phyloP scores from a whole-genome alignment of 2,797 vertebrate genomes.

The Micromesistius poutassou region DNA sequence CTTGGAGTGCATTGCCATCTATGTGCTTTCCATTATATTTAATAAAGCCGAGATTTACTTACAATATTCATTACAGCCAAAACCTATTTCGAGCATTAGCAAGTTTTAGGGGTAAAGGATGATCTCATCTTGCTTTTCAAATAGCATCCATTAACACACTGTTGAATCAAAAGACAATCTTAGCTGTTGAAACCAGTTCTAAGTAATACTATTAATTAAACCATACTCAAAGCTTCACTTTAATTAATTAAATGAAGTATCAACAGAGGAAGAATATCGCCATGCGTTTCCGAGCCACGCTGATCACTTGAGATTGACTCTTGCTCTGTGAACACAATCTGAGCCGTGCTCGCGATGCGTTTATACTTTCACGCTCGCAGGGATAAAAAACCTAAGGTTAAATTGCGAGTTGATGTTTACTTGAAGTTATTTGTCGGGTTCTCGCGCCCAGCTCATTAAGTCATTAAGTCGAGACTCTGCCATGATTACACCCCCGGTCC shows the following conservation, averaged over 20 bases:
- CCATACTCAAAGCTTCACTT: background rate
- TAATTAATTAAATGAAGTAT: background rate
- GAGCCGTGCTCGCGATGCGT: background rate
- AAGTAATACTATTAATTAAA: background rate
- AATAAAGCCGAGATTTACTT: background rate
- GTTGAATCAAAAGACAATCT: background rate
- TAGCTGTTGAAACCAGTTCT: background rate
- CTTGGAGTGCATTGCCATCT: background rate
- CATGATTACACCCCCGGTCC: slow-evolving; percentile 1
- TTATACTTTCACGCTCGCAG: background rate
- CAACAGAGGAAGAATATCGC: background rate
- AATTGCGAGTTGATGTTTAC: background rate
- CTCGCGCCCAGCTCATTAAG: background rate
- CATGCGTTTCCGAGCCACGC: background rate
- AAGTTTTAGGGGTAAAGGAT: background rate
- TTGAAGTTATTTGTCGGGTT: background rate
- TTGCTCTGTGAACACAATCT: background rate
- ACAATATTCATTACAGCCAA: background rate
- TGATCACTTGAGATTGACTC: background rate
- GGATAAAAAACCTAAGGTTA: background rate
- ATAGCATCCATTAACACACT: background rate
- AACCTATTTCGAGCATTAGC: background rate
- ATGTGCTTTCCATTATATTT: background rate
- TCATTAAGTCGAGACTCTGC: background rate
- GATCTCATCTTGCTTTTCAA: background rate